A percentile compares a stretch with the other conserved stretches of the same genome.
Conservation (phyloP, 2,797 vertebrate genomes). For the Dicrostonyx torquatus region DNA sequence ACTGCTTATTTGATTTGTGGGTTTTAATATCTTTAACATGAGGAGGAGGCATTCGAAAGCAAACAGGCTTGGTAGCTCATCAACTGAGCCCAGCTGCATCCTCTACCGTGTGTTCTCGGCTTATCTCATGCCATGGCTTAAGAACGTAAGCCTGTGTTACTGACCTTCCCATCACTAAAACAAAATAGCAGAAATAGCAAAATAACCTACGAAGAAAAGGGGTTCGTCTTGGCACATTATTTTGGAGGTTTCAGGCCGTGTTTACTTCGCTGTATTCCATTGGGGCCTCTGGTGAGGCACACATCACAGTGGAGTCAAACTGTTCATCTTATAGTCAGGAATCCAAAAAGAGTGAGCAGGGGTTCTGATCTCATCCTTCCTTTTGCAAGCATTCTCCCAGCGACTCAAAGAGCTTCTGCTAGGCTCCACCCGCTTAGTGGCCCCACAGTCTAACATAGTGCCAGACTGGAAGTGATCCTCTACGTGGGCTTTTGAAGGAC, state of each 20-base stretch:
- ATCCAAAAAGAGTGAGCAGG: not conserved
- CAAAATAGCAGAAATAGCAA: not conserved
- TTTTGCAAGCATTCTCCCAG: too few relatives aligned
- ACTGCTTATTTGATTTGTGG: constrained; percentile 48
- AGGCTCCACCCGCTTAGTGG: not conserved
- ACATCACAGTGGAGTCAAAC: not conserved
- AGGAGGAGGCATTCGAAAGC: not conserved
- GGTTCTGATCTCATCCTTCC: too few relatives aligned
- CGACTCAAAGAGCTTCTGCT: not conserved
- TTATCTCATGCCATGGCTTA: not conserved
- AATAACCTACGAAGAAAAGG: not conserved
- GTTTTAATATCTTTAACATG: constrained; percentile 51
- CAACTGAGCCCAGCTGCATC: not conserved
- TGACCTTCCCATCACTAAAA: not conserved
- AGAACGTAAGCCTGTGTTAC: not conserved
- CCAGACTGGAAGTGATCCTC: not conserved
- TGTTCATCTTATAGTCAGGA: not conserved
- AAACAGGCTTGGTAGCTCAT: not conserved
- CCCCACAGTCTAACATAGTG: not conserved
- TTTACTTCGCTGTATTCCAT: not conserved
- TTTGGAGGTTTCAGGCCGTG: not conserved
- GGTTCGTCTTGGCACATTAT: not conserved
- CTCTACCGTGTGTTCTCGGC: not conserved
- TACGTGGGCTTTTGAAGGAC: not conserved
- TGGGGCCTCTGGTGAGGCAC: not conserved